phyloP scores from a whole-genome alignment of 2,797 vertebrate genomes.

The Typhlichthys subterraneus region DNA sequence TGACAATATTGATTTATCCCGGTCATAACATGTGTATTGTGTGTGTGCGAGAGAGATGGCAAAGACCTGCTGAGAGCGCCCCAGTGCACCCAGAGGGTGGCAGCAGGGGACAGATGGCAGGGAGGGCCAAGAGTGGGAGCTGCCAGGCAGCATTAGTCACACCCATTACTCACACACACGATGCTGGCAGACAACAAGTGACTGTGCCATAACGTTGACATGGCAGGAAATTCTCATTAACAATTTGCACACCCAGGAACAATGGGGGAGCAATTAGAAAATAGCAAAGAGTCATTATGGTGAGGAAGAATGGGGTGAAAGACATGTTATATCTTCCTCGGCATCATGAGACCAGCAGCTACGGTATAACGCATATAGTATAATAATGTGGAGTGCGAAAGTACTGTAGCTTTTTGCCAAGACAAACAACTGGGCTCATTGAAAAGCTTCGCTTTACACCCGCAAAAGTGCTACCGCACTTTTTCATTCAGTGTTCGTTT shows the following conservation, averaged over 20 bases:
- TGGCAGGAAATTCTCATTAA: conserved; percentile 75
- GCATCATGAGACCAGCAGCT: not conserved
- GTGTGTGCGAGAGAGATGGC: conserved; percentile 58
- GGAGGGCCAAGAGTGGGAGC: conserved; percentile 70
- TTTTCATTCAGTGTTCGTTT: no score
- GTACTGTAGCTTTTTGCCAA: no score
- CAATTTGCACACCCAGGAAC: conserved; percentile 67
- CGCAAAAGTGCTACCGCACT: no score
- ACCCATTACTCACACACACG: conserved; percentile 79
- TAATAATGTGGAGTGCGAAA: no score
- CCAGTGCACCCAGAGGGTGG: conserved; percentile 74
- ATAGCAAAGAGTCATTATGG: conserved; percentile 44
- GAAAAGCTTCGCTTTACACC: no score
- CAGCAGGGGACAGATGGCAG: conserved; percentile 78
- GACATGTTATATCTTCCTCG: conserved; percentile 32
- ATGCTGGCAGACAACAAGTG: conserved; percentile 75
- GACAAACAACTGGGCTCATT: no score
- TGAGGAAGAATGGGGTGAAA: conserved; percentile 30
- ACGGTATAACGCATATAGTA: conserved; percentile 1
- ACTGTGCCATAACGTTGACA: conserved; percentile 67
- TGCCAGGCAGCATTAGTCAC: conserved; percentile 82
- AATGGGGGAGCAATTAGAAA: conserved; percentile 65
- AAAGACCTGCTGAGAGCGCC: conserved; percentile 72
- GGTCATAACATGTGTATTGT: not conserved
- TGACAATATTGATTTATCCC: conserved; percentile 18